Evolutionary conservation across 2,113 vertebrate genomes (phyloP), one percentile per base, ranked within the genome.

Genomic region (Bolborhynchus lineola): DNA sequence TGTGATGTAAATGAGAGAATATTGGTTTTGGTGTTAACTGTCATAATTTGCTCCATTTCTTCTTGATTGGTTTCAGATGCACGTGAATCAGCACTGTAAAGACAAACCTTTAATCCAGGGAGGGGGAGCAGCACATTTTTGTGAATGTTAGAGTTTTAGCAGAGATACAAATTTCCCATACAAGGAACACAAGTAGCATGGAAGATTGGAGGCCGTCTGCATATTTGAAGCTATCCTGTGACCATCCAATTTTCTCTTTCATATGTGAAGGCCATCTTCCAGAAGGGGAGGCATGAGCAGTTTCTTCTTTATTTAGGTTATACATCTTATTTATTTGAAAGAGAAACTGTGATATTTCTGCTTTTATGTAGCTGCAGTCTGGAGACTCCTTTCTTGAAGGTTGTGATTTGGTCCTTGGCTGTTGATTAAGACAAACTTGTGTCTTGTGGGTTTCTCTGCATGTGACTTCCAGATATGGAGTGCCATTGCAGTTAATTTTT

Each of bases 31-130:
- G 7, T 69, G n/a, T 49, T 75, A 92, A 19, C n/a, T 68, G 35
- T 72, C 49, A 44, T 21, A 25, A 81, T 88, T 82, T 71, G 72
- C 49, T 72, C 31, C 31, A 9, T 65, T 93, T 92, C 68, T 82
- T 80, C 68, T 79, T 53, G 39, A 6, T 82, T 85, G 41, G 13
- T 79, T 80, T 87, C 79, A 74, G 50, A 47, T 53, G 25, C 47
- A 60, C 20, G 5, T 42, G 59, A 80, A 35, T 83, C 62, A 65
- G 65, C 78, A n/a, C n/a, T 60, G 17, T 57, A 15, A 82, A 72
- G 71, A 80, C 23, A 89, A 67, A 74, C 41, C 15, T 92, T 83
- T 69, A 93, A 86, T 64, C 57, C 53, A 81, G n/a, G 57, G 21
- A 13, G 8, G 14, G 9, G 47, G 13, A 81, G 13, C 39, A n/a